Base-by-base conservation (phyloP, 2,797 vertebrate genomes). In the Carapus acus region DNA sequence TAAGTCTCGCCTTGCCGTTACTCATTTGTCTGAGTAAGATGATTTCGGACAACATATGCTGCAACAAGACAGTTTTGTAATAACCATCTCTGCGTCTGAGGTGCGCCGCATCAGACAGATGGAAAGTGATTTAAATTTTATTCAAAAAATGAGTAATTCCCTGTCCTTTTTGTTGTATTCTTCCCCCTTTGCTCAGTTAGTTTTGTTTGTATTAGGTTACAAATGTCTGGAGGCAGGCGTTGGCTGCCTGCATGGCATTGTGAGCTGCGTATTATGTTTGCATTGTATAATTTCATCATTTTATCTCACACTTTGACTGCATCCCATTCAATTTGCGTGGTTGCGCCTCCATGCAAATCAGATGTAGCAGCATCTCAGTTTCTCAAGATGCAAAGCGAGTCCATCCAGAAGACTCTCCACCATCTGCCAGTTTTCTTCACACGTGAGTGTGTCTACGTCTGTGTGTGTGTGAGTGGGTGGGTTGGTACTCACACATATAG, bases 371-470 rank as follows among this genome's bases (percentile, higher is more conserved):
- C 48, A 62, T 69, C 65, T 54, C 18, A 54, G 54, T 31, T 27
- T 71, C 43, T 59, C 39, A 46, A 57, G 46, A 49, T 44, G 40
- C 63, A 64, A 71, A 51, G 51, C 65, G 58, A 22, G 14, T 69
- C 56, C 58, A 52, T 69, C 36, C 24, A 58, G 41, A 54, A 73
- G 69, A 66, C 71, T 49, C 43, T 72, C 21, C 11, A 29, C 77
- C 77, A 85, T 83, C 81, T 84, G 83, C 60, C 65, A 20, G 24
- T 57, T 69, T 53, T 62, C 63, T 47, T 62, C 51, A 53, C 56
- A 59, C 7, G 43, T 65, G 73, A 79, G 54, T 50, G 33, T 34
- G 45, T 31, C 8, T 22, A 8, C n/a, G 46, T 63, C 31, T 56
- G 37, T 67, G 36, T 54, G 4, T 62, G 43, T 27, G 34, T 51